phyloP scores from a whole-genome alignment of 2,797 vertebrate species.

The Fringilla coelebs region DNA sequence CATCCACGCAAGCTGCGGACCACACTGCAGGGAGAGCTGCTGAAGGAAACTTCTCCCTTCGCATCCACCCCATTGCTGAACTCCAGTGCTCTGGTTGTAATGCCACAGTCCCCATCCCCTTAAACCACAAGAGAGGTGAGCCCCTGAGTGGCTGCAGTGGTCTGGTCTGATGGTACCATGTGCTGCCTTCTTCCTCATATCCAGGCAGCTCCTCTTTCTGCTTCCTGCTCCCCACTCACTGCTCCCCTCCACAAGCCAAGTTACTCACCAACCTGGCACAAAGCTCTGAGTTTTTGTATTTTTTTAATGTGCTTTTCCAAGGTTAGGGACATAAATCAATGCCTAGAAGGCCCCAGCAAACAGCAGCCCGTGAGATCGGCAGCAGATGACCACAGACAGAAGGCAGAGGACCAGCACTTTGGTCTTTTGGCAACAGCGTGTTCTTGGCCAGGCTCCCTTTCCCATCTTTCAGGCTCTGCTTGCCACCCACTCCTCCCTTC shows the following conservation, averaged over 20 bases:
- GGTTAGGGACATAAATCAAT: neutral
- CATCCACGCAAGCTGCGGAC: accelerated
- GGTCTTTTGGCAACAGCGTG: neutral
- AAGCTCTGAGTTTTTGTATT: neutral
- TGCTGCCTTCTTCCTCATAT: neutral
- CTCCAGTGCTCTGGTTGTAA: neutral
- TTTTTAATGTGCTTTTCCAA: neutral
- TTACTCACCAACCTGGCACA: neutral
- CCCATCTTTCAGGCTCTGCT: neutral
- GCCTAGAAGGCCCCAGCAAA: neutral
- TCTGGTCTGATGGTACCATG: neutral
- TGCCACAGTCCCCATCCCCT: neutral
- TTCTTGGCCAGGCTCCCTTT: neutral
- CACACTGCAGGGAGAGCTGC: neutral
- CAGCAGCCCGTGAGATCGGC: neutral
- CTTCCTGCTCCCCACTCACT: neutral
- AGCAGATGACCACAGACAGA: neutral
- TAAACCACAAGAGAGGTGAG: accelerated
- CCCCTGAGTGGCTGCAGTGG: neutral
- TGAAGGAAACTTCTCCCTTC: neutral
- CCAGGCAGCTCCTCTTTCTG: neutral
- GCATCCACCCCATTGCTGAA: accelerated
- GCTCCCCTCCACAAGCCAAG: neutral
- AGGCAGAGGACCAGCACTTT: constrained; percentile 25
- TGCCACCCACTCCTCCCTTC: neutral